Evolutionary conservation across 2,888 invertebrate genomes (phyloP).

Genomic region (Leucophenga montana): DNA sequence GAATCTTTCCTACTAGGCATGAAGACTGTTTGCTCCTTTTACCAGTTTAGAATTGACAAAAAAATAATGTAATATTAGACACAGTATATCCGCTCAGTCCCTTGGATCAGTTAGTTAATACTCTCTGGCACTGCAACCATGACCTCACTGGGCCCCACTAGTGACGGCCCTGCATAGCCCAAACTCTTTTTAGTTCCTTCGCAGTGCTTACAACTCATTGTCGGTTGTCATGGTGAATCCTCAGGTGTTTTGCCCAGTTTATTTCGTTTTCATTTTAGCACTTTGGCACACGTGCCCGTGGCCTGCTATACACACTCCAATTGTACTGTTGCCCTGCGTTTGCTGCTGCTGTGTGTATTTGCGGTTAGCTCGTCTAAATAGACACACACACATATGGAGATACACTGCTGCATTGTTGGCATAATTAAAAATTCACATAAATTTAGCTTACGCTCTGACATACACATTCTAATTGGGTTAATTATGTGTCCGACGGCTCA

Average conservation of each 20-base stretch:
- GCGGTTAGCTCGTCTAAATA: slow-evolving; percentile 24
- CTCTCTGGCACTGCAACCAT: no score
- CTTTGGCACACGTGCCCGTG: slow-evolving; percentile 7
- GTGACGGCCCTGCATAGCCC: neutral
- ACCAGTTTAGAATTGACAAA: no score
- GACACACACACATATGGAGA: slow-evolving; percentile 2
- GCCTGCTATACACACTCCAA: slow-evolving; percentile 24
- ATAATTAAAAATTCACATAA: slow-evolving; percentile 70
- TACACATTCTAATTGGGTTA: slow-evolving; percentile 68
- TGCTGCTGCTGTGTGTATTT: slow-evolving; percentile 36
- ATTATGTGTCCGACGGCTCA: slow-evolving; percentile 62
- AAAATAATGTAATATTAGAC: no score
- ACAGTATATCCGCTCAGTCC: no score
- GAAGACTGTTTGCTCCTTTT: no score
- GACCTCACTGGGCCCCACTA: no score
- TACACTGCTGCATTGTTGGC: slow-evolving; percentile 36
- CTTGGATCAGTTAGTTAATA: no score
- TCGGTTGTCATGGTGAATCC: slow-evolving; percentile 62
- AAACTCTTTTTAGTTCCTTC: neutral
- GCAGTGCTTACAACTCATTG: slow-evolving; percentile 1
- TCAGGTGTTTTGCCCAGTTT: slow-evolving; percentile 68
- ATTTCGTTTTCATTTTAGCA: slow-evolving; percentile 37
- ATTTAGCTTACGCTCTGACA: slow-evolving; percentile 63
- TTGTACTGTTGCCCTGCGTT: slow-evolving; percentile 49
- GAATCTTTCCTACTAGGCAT: no score